phyloP scores from a whole-genome alignment of 2,888 invertebrate species.

The Oligia latruncula region DNA sequence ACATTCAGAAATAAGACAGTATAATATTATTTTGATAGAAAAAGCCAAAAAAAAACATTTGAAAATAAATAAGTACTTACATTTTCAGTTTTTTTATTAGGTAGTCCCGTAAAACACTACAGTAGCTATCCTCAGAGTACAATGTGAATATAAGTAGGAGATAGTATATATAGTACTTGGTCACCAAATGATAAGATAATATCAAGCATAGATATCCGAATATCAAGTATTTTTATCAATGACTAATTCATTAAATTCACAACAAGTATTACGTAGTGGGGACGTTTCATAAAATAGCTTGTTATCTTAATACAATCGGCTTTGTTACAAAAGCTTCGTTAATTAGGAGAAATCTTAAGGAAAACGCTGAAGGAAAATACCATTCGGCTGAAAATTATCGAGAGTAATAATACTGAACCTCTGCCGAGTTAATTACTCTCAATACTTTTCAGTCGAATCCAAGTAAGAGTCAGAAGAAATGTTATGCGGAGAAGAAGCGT shows the following conservation, averaged over 20 bases:
- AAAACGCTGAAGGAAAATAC: background rate
- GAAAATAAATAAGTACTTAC: conserved; percentile 9
- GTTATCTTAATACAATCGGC: conserved; percentile 4
- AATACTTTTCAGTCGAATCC: too few relatives aligned
- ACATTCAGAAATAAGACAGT: background rate
- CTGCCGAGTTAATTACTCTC: too few relatives aligned
- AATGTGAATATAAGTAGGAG: background rate
- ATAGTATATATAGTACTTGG: conserved; percentile 17
- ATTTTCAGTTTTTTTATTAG: conserved; percentile 3
- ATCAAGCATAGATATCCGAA: background rate
- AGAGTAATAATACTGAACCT: background rate
- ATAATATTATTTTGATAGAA: background rate
- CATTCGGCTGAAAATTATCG: background rate
- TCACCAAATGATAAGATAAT: conserved; percentile 9
- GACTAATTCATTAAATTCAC: background rate
- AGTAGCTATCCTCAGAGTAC: conserved; percentile 10
- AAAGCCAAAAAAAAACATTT: background rate
- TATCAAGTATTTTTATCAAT: conserved; percentile 4
- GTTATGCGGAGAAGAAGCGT: background rate
- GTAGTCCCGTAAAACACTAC: background rate
- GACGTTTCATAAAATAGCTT: background rate
- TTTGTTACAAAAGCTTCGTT: background rate
- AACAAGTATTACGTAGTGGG: background rate
- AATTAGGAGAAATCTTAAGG: background rate
- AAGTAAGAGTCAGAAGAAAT: background rate